Conservation (phyloP, 1,140 invertebrate species). For the Eulimnadia texana region DNA sequence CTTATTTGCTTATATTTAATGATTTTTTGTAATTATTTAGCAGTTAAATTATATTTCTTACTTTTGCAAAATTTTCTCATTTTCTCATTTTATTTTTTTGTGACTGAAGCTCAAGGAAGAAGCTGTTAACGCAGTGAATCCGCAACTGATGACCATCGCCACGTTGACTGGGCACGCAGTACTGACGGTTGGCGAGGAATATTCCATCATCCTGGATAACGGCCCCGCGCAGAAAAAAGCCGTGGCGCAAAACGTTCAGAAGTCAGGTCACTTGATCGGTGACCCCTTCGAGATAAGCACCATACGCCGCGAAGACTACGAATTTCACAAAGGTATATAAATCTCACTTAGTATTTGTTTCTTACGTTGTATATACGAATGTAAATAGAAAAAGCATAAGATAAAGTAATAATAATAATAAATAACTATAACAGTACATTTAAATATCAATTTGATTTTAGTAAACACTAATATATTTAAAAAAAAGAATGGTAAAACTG, state of each 20-base stretch:
- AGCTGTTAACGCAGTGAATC: constrained; percentile 48
- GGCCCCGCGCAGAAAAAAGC: constrained; percentile 55
- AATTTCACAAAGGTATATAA: constrained; percentile 44
- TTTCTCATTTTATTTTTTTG: too few species aligned
- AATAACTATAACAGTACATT: too few species aligned
- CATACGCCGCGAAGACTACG: constrained; percentile 70
- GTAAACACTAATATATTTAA: too few species aligned
- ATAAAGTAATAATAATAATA: too few species aligned
- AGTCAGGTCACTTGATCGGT: constrained; percentile 55
- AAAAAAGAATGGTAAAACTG: too few species aligned
- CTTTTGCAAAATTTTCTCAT: too few species aligned
- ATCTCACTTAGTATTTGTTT: not conserved
- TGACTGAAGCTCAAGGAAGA: constrained; percentile 47
- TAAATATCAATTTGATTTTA: too few species aligned
- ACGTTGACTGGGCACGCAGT: constrained; percentile 83
- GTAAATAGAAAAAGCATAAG: too few species aligned
- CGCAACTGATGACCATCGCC: constrained; percentile 86
- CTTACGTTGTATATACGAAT: too few species aligned
- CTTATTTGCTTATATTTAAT: too few species aligned
- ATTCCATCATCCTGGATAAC: constrained; percentile 79
- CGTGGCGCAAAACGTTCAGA: constrained; percentile 48
- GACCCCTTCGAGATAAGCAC: constrained; percentile 85
- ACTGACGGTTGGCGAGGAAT: constrained; percentile 56
- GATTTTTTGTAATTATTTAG: too few species aligned
- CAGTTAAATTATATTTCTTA: too few species aligned